Evolutionary conservation across 37 sponge, comb jelly and placozoan genomes (phyloP), one percentile per base, ranked within the genome.

Genomic region (Lycopodina hypogea): DNA sequence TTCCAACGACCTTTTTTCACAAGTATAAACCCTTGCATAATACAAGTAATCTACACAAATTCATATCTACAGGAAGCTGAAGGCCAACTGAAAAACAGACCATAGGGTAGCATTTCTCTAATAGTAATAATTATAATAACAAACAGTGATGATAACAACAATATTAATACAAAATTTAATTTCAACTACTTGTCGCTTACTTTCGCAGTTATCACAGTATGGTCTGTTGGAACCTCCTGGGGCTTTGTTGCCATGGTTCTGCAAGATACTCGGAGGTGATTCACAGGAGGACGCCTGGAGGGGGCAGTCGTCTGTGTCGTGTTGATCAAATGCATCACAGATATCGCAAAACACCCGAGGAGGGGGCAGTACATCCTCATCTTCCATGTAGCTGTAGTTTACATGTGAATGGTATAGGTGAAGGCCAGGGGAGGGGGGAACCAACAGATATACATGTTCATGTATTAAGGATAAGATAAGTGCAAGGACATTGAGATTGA

Each of bases 241-340:
- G 3, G 82, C 82, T 42, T 82, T 40, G 1, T 3, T 14, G 3
- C 78, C 86, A 30, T 81, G 82, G 56, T n/a, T n/a, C n/a, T 89
- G 75, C 78, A 68, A 59, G 60, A 78, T 83, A 19, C 39, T 77
- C 28, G 78, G 81, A 12, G 86, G 81, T 14, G 67, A 65, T 11
- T 59, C 53, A 3, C 58, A 55, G n/a, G 70, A 71, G 37, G 56
- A 61, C 9, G 88, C 69, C 81, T 92, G 93, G 21, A 83, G 57
- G 26, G 98, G 98, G 61, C 98, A 97, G 74, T 95, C 91, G 26
- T 92, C 98, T 0, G 95, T 97, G 82, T 94, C 95, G 50, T 97
- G 98, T 56, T 82, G 79, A 69, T 97, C 98, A 85, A 97, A 97
- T 72, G 79, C 86, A 74, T 97, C 98, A 76, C 98, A 97, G 72